Conservation (phyloP, 2,797 vertebrate genomes). For the Spea hammondii region DNA sequence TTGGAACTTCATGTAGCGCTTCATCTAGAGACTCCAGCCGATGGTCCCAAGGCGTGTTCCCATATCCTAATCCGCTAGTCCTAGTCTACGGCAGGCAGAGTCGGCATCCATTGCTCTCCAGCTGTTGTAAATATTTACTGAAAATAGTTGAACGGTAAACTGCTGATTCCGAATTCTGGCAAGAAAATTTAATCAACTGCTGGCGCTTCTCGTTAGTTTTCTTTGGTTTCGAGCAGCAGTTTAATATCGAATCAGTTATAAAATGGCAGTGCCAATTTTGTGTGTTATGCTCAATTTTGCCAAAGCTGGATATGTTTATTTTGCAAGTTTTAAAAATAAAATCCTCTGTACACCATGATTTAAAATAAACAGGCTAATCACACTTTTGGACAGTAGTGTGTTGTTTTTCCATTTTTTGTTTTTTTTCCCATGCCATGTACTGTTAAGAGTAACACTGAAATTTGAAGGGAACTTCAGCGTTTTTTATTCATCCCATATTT, state of each 20-base stretch:
- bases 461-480: background rate
- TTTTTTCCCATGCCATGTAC: background rate
- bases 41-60: too few relatives aligned
- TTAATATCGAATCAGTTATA: background rate
- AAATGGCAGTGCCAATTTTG: background rate
- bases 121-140: too few relatives aligned
- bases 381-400: conserved; percentile 18
- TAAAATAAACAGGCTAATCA: conserved; percentile 35
- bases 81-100: too few relatives aligned
- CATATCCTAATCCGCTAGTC: too few relatives aligned
- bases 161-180: background rate
- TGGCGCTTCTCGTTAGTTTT: background rate
- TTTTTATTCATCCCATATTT: conserved; percentile 36
- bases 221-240: background rate
- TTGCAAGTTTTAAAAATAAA: conserved; percentile 11
- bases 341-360: background rate
- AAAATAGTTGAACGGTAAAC: background rate
- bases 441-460: conserved; percentile 12
- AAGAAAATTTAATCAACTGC: background rate
- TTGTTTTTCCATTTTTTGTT: conserved; percentile 6
- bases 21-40: too few relatives aligned
- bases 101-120: too few relatives aligned
- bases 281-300: background rate
- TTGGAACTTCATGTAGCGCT: too few relatives aligned
- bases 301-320: conserved; percentile 14